Evolutionary conservation across 1,140 invertebrate genomes (phyloP).

Genomic region (Trichomalopsis sarcophagae): DNA sequence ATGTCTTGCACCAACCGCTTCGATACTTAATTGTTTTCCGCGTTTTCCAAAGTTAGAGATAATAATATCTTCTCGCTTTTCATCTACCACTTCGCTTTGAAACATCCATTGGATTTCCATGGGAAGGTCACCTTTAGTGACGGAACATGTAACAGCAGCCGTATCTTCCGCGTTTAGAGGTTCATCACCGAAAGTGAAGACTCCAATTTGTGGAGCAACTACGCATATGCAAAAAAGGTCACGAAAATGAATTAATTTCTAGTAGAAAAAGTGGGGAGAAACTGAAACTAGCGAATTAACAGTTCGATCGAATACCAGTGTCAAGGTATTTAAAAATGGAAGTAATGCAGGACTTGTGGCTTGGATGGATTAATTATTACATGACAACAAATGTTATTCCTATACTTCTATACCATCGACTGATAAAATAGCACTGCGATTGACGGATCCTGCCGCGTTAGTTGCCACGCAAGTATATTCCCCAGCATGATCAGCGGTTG

Average conservation of each 20-base stretch:
- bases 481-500: conserved; percentile 83
- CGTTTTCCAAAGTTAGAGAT: conserved; percentile 77
- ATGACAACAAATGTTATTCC: neutral
- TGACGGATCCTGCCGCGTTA: conserved; percentile 83
- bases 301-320: neutral
- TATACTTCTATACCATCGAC: conserved; percentile 80
- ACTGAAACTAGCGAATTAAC: conserved; percentile 27
- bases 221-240: neutral
- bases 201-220: conserved; percentile 81
- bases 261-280: conserved; percentile 60
- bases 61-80: conserved; percentile 65
- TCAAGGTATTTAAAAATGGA: neutral
- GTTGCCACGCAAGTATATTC: conserved; percentile 88
- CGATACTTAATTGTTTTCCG: conserved; percentile 80
- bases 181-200: conserved; percentile 82
- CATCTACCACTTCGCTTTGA: conserved; percentile 68
- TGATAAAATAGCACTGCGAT: conserved; percentile 81
- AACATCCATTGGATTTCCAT: conserved; percentile 83
- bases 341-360: neutral
- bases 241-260: neutral
- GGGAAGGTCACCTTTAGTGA: conserved; percentile 82
- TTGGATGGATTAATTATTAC: conserved; percentile 1
- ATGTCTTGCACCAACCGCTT: conserved; percentile 82
- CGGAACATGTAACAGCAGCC: conserved; percentile 81
- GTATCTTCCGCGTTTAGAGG: conserved; percentile 84